Evolutionary conservation across 2,888 invertebrate species (phyloP).

Genomic region (Drosophila melanosoma): DNA sequence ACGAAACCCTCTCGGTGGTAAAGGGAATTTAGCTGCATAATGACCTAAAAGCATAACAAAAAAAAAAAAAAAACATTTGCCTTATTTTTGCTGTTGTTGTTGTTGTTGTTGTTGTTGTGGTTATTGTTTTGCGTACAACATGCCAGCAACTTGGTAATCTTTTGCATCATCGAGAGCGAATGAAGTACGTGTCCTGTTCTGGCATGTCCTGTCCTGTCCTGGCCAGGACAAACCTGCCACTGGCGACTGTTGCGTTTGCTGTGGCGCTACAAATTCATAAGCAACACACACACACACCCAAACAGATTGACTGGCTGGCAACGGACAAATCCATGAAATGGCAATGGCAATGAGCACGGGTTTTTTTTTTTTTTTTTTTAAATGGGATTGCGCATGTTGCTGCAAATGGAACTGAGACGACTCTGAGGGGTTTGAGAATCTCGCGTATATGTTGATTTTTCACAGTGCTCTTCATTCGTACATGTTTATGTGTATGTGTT

Average conservation of each 20-base stretch:
- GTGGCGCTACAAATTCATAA: constrained; percentile 70
- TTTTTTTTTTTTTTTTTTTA: background rate
- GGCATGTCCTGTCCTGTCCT: constrained; percentile 33
- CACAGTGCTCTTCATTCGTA: background rate
- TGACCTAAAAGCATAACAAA: constrained; percentile 68
- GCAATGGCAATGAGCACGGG: constrained; percentile 26
- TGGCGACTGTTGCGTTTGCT: constrained; percentile 68
- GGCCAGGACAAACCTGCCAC: constrained; percentile 12
- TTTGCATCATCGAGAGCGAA: constrained; percentile 77
- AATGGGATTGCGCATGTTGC: constrained; percentile 18
- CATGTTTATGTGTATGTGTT: background rate
- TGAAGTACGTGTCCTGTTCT: constrained; percentile 68
- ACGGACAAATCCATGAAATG: constrained; percentile 41
- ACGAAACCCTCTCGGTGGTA: constrained; percentile 28
- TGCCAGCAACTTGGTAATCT: constrained; percentile 76
- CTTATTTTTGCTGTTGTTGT: constrained; percentile 4
- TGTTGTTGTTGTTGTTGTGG: constrained; percentile 11
- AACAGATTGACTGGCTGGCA: constrained; percentile 32
- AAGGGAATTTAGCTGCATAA: constrained; percentile 65
- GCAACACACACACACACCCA: constrained; percentile 45
- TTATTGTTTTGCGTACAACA: constrained; percentile 49
- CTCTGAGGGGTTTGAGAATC: constrained; percentile 20
- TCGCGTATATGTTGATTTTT: constrained; percentile 14
- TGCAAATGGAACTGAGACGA: constrained; percentile 11
- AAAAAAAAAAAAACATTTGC: constrained; percentile 21